Percentiles rank a stretch among this genome's conserved stretches.
Conservation (phyloP, 2,113 vertebrate species). For the Monarcha castaneiventris region DNA sequence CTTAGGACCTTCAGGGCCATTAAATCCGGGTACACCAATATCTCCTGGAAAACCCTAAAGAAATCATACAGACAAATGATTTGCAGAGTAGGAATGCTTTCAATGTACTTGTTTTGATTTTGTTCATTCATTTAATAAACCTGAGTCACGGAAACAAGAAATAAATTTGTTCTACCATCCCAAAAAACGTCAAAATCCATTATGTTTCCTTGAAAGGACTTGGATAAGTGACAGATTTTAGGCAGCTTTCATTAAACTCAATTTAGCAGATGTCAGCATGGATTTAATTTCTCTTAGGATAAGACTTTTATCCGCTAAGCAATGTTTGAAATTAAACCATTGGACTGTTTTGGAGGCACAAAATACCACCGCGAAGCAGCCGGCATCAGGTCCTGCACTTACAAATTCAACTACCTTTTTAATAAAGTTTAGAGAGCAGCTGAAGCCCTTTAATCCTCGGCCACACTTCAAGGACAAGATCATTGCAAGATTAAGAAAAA, state of each 20-base stretch:
- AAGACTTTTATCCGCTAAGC: background rate
- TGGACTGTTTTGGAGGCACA: background rate
- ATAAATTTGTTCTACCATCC: background rate
- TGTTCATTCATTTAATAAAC: slow-evolving; percentile 14
- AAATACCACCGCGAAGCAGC: background rate
- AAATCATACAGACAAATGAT: slow-evolving; percentile 13
- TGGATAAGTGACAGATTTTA: background rate
- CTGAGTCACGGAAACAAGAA: slow-evolving; percentile 13
- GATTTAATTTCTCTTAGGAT: background rate
- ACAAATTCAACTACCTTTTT: background rate
- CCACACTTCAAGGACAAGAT: background rate
- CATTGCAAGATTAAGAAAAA: background rate
- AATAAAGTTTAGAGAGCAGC: background rate
- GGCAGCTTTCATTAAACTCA: slow-evolving; percentile 12
- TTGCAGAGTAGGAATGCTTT: background rate
- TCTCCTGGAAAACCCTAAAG: slow-evolving; percentile 95
- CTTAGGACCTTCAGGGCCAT: slow-evolving; percentile 92
- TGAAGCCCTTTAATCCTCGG: background rate
- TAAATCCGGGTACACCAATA: slow-evolving; percentile 92
- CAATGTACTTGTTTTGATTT: background rate
- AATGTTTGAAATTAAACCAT: background rate
- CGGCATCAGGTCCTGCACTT: background rate
- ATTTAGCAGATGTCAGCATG: slow-evolving; percentile 28
- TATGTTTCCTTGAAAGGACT: background rate
- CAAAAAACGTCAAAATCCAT: background rate